Evolutionary conservation across 2,113 vertebrate genomes (phyloP).

Genomic region (Nestor notabilis): DNA sequence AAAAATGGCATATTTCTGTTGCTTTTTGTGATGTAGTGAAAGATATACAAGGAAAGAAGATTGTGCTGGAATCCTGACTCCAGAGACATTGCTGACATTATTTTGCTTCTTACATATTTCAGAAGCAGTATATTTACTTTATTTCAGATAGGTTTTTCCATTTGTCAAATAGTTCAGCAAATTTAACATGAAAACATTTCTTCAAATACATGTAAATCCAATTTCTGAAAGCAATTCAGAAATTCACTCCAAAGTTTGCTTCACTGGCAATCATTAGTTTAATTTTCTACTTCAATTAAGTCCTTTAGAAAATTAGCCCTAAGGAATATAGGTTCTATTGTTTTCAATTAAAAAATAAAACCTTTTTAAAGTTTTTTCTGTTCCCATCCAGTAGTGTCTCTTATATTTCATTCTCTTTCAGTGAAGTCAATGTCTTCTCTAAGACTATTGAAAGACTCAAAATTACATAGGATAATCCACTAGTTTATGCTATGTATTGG

Average conservation of each 20-base stretch:
- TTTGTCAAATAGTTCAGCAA: neutral
- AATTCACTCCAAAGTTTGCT: neutral
- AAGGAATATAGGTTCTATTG: neutral
- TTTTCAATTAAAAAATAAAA: neutral
- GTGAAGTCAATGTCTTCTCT: neutral
- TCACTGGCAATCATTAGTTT: neutral
- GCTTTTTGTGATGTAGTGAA: neutral
- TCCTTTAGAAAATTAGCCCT: neutral
- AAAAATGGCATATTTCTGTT: neutral
- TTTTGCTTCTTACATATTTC: neutral
- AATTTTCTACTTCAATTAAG: neutral
- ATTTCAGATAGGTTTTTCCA: neutral
- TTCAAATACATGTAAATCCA: neutral
- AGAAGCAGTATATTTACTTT: neutral
- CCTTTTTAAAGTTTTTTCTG: neutral
- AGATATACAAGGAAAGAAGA: neutral
- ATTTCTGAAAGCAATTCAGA: neutral
- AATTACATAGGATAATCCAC: neutral
- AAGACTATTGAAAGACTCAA: neutral
- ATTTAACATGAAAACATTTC: neutral
- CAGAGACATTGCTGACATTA: neutral
- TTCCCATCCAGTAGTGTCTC: neutral
- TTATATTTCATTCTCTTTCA: neutral
- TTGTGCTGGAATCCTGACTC: neutral
- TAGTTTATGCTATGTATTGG: neutral